Base-by-base conservation (phyloP, 2,113 vertebrate species). In the Proterorhinus semilunaris region DNA sequence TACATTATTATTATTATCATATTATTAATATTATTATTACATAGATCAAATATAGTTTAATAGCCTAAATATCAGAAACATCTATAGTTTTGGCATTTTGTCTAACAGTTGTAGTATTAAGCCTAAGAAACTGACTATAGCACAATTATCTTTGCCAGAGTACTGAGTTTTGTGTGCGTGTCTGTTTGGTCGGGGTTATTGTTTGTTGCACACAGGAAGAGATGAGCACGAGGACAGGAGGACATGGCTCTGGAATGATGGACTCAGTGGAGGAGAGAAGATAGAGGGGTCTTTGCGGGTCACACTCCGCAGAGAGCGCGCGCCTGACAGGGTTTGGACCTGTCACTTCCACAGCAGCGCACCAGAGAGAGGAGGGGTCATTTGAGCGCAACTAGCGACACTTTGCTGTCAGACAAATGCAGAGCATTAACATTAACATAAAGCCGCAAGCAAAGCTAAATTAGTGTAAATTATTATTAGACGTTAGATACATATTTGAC, bases 251-350 rank as follows among this genome's bases (percentile, higher is more conserved):
- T 7, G n/a, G 57, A 77, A 75, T 79, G 82, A 73, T 50, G 63
- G 67, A 58, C 12, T 15, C 16, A 63, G 21, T 48, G 10, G 51
- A 47, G 64, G 5, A 65, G 63, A 45, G 66, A 66, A 36, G 44
- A 43, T 2, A 54, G 53, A 27, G 17, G 54, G 62, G 43, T 27
- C 16, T 2, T 44, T 12, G 10, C 45, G 65, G 69, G 76, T 82
- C 84, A 76, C 76, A 61, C 75, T 81, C 54, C 72, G 15, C 10
- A 62, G 51, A 57, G 50, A 54, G 44, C 76, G 21, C 65, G 61
- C 69, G 79, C 85, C 21, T 78, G 79, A 85, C 81, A 80, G 77
- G 13, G 59, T 67, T 62, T 53, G 70, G 43, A 8, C 55, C 48
- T 59, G 74, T 71, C 76, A 55, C 76, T 53, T 80, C 72, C 17